Evolutionary conservation across 2,888 invertebrate genomes (phyloP).

Genomic region (Drosophila limbata): DNA sequence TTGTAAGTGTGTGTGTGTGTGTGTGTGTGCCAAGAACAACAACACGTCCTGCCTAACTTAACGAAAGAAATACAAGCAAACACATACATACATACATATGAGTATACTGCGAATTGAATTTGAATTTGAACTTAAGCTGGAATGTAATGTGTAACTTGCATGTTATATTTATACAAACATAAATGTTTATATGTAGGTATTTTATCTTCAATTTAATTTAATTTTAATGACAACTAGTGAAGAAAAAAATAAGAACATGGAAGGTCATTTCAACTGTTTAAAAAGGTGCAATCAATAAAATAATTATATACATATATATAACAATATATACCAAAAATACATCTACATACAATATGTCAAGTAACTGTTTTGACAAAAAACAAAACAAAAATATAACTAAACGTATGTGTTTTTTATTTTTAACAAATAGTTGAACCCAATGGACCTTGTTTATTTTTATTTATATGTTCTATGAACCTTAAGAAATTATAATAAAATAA

Average conservation of each 20-base stretch:
- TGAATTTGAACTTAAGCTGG: constrained; percentile 3
- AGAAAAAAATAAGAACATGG: not conserved
- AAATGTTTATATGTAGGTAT: constrained; percentile 6
- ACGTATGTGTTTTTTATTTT: not conserved
- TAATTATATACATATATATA: constrained; percentile 2
- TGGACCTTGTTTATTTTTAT: not conserved
- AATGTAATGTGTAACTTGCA: constrained; percentile 3
- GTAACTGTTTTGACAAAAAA: constrained; percentile 1
- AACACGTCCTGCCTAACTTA: not conserved
- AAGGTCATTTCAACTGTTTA: constrained; percentile 6
- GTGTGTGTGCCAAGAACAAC: not conserved
- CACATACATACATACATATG: not conserved
- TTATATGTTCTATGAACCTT: not conserved
- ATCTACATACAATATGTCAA: not conserved
- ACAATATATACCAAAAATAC: constrained; percentile 3
- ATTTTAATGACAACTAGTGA: constrained; percentile 13
- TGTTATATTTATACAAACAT: not conserved
- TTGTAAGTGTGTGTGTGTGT: constrained; percentile 1
- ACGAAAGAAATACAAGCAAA: constrained; percentile 1
- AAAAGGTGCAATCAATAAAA: constrained; percentile 23
- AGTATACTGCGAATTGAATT: constrained; percentile 6
- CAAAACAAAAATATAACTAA: not conserved
- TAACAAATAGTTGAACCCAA: not conserved
- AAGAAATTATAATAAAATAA: not conserved
- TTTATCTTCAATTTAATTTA: constrained; percentile 12